Percentiles rank a stretch among this genome's conserved stretches.
These are phyloP conservation scores for Saguinus imperator DNA, from an alignment of 2,113 vertebrate genomes.

Conservation along the genomic window DNA sequence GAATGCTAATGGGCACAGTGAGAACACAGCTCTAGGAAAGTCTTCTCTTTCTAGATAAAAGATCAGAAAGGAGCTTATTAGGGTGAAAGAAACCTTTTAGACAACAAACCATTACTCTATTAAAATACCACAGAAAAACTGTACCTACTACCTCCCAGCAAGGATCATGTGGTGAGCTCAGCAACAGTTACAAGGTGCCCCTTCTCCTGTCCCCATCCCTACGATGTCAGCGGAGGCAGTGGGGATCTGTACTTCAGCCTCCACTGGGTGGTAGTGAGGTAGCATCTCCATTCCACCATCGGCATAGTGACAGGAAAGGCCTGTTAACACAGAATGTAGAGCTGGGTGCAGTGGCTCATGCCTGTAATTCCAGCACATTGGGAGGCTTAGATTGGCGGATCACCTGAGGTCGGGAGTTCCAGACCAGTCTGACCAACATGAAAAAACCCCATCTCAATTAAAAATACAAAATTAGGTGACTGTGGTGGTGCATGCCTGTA, in stretches of 20 bases:
- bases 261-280: background rate
- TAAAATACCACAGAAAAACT: background rate
- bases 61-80: background rate
- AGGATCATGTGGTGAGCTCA: background rate
- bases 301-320: background rate
- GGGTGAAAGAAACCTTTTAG: background rate
- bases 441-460: too few species aligned
- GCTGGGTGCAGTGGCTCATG: rapidly evolving
- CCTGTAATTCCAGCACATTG: too few species aligned
- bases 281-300: background rate
- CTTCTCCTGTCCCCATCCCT: background rate
- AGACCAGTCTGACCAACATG: too few species aligned
- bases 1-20: background rate
- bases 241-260: background rate
- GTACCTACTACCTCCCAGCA: background rate
- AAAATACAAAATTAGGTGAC: too few species aligned
- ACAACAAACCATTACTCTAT: background rate
- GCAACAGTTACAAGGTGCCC: rapidly evolving
- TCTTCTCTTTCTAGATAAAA: background rate
- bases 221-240: background rate
- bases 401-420: too few species aligned
- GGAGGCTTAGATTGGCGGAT: too few species aligned
- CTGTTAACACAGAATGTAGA: background rate
- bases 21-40: background rate
- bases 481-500: rapidly evolving